phyloP scores from a whole-genome alignment of 37 sponge, comb jelly and placozoan species.

The Ianthella basta region DNA sequence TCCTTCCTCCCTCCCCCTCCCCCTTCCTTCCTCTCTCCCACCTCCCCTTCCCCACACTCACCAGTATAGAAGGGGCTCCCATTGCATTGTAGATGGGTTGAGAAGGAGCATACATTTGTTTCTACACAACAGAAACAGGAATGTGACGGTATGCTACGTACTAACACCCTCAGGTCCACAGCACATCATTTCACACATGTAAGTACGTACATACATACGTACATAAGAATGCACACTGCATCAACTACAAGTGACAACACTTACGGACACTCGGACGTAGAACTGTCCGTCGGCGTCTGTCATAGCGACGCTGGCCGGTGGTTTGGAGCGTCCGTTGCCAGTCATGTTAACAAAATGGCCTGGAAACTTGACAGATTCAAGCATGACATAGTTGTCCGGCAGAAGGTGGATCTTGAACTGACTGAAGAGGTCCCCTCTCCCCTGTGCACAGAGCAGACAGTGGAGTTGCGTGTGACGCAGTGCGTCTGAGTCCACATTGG shows the following conservation, averaged over 20 bases:
- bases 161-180: no score
- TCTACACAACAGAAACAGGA: slow-evolving; percentile 22
- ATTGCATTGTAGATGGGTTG: slow-evolving; percentile 54
- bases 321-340: slow-evolving; percentile 27
- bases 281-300: slow-evolving; percentile 56
- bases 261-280: slow-evolving; percentile 63
- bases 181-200: no score
- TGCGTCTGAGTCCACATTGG: not conserved
- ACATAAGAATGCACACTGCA: not conserved
- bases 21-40: no score
- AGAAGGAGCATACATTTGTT: slow-evolving; percentile 36
- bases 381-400: slow-evolving; percentile 68
- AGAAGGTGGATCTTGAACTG: slow-evolving; percentile 36
- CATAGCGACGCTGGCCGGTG: slow-evolving; percentile 17
- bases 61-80: slow-evolving; percentile 59
- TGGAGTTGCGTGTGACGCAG: not conserved
- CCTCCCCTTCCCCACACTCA: slow-evolving; percentile 19
- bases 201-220: not conserved
- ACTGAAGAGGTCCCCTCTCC: slow-evolving; percentile 31
- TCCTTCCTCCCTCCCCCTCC: no score
- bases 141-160: no score
- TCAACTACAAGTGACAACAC: no score
- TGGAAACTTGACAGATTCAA: slow-evolving; percentile 45
- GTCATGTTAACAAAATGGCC: slow-evolving; percentile 44
- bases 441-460: not conserved